Conservation (phyloP, 2,113 vertebrate genomes). For the Condylura cristata region DNA sequence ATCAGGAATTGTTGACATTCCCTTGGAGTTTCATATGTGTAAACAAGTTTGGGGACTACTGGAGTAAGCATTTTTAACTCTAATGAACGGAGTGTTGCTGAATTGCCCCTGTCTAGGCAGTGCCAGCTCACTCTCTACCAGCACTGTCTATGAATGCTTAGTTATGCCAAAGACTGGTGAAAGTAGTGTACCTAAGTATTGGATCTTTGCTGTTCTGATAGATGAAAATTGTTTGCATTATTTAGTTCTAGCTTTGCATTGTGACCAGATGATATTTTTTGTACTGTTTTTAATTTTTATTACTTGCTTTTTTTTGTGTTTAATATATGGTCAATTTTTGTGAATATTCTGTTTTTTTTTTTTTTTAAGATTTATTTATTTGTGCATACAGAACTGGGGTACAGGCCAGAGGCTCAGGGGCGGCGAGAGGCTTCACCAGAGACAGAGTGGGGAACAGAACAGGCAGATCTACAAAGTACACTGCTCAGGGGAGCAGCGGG, state of each 20-base stretch:
- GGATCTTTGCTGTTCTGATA: background rate
- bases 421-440: too few species aligned
- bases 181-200: background rate
- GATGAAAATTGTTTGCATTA: background rate
- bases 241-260: background rate
- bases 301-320: background rate
- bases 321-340: background rate
- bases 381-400: too few species aligned
- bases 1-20: background rate
- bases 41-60: background rate
- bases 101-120: background rate
- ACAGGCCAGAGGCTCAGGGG: too few species aligned
- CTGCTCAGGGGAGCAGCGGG: too few species aligned
- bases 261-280: background rate
- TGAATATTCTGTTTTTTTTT: background rate
- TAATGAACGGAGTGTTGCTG: background rate
- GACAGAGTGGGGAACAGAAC: too few species aligned
- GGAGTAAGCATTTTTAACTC: background rate
- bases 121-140: background rate
- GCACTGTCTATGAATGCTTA: background rate
- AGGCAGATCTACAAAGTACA: too few species aligned
- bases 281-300: background rate
- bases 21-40: rapidly evolving
- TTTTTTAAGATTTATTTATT: too few species aligned
- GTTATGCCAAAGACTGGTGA: background rate